phyloP scores from a whole-genome alignment of 2,797 vertebrate genomes.

The Pipistrellus kuhlii region DNA sequence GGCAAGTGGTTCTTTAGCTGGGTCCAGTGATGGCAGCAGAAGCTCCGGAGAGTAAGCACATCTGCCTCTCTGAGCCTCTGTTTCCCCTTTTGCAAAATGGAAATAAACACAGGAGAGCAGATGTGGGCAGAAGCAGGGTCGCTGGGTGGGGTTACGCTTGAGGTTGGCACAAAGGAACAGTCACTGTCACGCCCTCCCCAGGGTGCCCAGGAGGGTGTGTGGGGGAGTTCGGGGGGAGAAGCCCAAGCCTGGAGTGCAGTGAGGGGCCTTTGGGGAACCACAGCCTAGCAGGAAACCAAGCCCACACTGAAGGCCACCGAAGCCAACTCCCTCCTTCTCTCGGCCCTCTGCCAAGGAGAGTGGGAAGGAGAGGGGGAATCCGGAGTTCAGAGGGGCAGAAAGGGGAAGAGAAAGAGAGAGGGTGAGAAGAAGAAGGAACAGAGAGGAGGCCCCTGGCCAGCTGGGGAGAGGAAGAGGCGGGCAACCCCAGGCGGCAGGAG shows the following conservation, averaged over 20 bases:
- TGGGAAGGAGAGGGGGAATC: background rate
- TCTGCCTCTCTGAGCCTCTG: background rate
- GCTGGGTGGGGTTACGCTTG: background rate
- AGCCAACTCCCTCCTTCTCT: background rate
- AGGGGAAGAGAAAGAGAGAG: constrained; percentile 63
- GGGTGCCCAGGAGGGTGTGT: background rate
- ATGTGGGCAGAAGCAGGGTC: background rate
- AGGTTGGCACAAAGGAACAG: background rate
- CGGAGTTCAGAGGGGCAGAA: constrained; percentile 53
- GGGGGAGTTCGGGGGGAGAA: rapidly evolving
- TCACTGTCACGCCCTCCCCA: background rate
- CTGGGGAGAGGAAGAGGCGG: background rate
- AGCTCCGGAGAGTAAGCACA: background rate
- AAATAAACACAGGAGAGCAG: background rate
- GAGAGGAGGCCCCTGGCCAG: constrained; percentile 15
- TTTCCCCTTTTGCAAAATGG: constrained; percentile 25
- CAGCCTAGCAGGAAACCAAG: background rate
- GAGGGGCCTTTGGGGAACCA: background rate
- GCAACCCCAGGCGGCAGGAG: background rate
- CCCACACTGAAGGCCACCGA: background rate
- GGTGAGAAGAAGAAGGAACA: constrained; percentile 44
- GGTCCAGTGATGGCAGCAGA: background rate
- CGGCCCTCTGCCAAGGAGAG: constrained; percentile 23
- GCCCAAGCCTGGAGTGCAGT: background rate
- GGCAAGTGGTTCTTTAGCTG: background rate